These are phyloP conservation scores for Hippopotamus amphibius DNA, from an alignment of 2,113 vertebrate species.

Conservation along the genomic window DNA sequence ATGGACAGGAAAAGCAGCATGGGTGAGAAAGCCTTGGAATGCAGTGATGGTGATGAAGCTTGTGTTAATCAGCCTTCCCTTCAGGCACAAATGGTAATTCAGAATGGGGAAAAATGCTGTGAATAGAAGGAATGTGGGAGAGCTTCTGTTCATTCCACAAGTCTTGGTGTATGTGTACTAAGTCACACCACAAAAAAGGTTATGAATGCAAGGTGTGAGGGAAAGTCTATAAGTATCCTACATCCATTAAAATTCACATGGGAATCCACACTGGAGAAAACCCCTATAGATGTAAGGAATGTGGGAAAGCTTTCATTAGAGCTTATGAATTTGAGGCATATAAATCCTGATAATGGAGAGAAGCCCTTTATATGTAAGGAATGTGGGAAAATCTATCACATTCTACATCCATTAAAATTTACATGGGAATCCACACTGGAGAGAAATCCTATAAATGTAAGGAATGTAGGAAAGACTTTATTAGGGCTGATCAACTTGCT, in stretches of 20 bases:
- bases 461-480: too few species aligned
- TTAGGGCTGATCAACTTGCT: too few species aligned
- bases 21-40: neutral
- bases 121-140: neutral
- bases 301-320: too few species aligned
- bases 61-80: neutral
- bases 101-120: neutral
- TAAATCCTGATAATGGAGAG: too few species aligned
- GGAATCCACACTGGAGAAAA: too few species aligned
- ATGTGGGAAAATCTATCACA: conserved; percentile 34
- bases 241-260: neutral
- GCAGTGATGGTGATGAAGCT: neutral
- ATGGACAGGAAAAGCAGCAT: neutral
- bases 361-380: neutral
- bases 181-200: conserved; percentile 39
- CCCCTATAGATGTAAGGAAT: too few species aligned
- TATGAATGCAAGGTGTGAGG: conserved; percentile 38
- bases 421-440: neutral
- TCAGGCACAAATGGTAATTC: neutral
- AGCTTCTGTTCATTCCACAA: neutral
- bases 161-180: neutral
- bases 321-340: too few species aligned
- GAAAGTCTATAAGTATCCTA: neutral
- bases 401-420: neutral
- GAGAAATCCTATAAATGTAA: too few species aligned